phyloP scores from a whole-genome alignment of 2,797 vertebrate species.

The Mormyrops attenuatus region DNA sequence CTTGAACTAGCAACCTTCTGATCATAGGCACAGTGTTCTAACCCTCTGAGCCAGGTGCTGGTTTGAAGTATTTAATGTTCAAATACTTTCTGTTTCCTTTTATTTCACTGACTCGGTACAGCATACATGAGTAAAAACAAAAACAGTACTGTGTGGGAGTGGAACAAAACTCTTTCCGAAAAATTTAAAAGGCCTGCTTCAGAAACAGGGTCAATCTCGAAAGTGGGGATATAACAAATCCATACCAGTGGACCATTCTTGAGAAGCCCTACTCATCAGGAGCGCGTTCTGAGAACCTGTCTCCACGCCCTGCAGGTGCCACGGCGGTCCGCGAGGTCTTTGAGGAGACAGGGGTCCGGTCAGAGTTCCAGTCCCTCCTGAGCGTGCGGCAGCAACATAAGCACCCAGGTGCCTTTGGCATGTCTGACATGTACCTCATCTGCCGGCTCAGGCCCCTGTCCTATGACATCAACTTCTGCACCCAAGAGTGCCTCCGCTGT shows the following conservation, averaged over 20 bases:
- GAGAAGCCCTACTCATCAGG: background rate
- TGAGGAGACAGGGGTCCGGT: slow-evolving; percentile 86
- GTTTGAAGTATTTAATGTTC: background rate
- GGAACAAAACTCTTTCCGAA: background rate
- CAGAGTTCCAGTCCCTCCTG: slow-evolving; percentile 83
- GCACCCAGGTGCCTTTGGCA: slow-evolving; percentile 80
- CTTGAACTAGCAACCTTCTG: background rate
- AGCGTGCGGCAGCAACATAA: slow-evolving; percentile 87
- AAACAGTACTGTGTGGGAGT: background rate
- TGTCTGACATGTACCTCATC: slow-evolving; percentile 89
- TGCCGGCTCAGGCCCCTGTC: slow-evolving; percentile 79
- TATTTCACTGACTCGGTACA: background rate
- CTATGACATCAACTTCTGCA: slow-evolving; percentile 77
- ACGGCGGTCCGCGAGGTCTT: slow-evolving; percentile 87
- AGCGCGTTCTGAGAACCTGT: background rate
- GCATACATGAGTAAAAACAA: background rate
- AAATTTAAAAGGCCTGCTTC: background rate
- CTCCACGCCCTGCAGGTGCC: slow-evolving; percentile 55
- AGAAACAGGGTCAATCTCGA: background rate
- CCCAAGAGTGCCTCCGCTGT: slow-evolving; percentile 79
- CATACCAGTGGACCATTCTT: background rate
- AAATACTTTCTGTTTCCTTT: background rate
- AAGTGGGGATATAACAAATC: background rate
- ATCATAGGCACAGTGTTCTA: background rate
- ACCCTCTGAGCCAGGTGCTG: background rate